phyloP scores from a whole-genome alignment of 2,113 vertebrate genomes.

The Neodon shergylaensis region DNA sequence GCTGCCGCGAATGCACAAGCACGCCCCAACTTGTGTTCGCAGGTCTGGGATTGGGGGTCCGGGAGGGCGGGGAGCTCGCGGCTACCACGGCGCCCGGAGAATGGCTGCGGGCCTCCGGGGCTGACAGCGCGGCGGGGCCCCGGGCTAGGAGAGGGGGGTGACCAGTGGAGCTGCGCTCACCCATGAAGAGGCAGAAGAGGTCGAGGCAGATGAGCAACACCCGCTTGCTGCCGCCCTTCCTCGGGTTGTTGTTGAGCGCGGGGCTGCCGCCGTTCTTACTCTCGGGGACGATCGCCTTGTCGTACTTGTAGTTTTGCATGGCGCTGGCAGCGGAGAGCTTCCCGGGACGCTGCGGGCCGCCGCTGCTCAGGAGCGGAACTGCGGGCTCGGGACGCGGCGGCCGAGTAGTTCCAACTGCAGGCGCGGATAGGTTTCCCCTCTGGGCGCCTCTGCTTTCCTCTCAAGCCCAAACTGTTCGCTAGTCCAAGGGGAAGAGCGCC shows the following conservation, averaged over 20 bases:
- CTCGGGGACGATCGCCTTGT: constrained; percentile 96
- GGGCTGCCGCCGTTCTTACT: constrained; percentile 96
- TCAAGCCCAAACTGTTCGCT: constrained; percentile 53
- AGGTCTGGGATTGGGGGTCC: constrained; percentile 33
- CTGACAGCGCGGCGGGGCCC: constrained; percentile 13
- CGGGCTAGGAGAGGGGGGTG: background rate
- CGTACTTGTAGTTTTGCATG: constrained; percentile 98
- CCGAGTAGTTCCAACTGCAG: background rate
- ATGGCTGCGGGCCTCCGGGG: background rate
- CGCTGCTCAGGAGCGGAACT: constrained; percentile 45
- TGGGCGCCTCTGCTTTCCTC: constrained; percentile 46
- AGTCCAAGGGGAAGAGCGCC: constrained; percentile 65
- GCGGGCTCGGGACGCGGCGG: background rate
- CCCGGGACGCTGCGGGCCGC: background rate
- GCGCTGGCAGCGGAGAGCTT: constrained; percentile 75
- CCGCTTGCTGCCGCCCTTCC: constrained; percentile 90
- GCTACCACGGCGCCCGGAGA: background rate
- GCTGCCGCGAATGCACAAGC: constrained; percentile 20
- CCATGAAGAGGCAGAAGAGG: constrained; percentile 95
- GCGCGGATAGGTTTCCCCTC: background rate
- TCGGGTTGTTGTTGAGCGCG: constrained; percentile 92
- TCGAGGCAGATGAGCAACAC: constrained; percentile 93
- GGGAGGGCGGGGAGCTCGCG: background rate
- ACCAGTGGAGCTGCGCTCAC: constrained; percentile 84
- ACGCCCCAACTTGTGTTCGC: background rate